Evolutionary conservation across 2,888 invertebrate genomes (phyloP).

Genomic region (Phymatocera aterrima): DNA sequence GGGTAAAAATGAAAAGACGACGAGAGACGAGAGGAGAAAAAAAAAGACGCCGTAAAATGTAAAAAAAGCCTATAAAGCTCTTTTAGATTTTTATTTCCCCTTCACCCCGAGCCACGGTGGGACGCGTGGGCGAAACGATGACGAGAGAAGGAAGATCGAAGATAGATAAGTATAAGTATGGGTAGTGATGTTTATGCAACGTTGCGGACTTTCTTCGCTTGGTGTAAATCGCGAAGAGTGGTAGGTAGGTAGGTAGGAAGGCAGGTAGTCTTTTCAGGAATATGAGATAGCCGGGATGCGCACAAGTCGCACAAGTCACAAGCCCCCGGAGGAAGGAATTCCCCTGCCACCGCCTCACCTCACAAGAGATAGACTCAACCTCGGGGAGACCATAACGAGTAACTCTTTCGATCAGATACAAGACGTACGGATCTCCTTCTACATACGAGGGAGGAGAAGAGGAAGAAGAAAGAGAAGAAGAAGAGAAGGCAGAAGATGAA

Average conservation of each 20-base stretch:
- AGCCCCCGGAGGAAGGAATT: background rate
- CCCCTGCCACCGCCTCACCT: background rate
- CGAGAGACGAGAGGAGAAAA: no score
- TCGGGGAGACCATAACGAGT: constrained; percentile 30
- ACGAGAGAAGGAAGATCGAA: constrained; percentile 20
- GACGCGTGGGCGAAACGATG: constrained; percentile 26
- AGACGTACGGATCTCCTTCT: constrained; percentile 22
- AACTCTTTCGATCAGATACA: constrained; percentile 37
- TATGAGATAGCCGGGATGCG: constrained; percentile 27
- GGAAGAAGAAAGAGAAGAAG: background rate
- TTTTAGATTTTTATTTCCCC: background rate
- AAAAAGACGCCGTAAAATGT: no score
- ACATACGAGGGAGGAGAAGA: background rate
- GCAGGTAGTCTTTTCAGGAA: constrained; percentile 24
- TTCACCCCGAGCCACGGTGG: background rate
- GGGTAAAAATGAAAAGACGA: background rate
- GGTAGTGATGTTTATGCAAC: constrained; percentile 38
- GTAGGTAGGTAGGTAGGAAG: no score
- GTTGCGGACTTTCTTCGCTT: background rate
- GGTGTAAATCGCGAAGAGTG: constrained; percentile 1
- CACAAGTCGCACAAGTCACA: no score
- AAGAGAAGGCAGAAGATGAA: no score
- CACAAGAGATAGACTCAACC: constrained; percentile 14
- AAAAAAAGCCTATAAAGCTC: background rate
- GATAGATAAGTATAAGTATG: background rate